These are phyloP conservation scores for Epinephelus awoara DNA, from an alignment of 2,797 vertebrate genomes.

Conservation along the genomic window DNA sequence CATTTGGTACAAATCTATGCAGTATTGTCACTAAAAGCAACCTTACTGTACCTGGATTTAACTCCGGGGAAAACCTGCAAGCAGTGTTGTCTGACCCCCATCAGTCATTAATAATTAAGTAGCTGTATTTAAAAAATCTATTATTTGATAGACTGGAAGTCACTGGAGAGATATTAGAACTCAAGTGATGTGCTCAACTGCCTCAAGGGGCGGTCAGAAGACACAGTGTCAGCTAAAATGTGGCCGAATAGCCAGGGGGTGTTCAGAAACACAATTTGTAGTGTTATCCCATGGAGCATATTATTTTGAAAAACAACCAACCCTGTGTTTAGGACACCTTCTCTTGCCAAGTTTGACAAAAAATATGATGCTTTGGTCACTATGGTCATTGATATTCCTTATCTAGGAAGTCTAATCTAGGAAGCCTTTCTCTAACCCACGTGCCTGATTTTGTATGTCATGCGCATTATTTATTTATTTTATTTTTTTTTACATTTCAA, in stretches of 20 bases:
- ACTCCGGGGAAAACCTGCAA: not conserved
- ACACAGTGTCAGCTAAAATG: slow-evolving; percentile 4
- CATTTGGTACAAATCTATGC: not conserved
- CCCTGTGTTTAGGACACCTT: not conserved
- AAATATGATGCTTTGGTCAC: not conserved
- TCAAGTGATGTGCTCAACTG: not conserved
- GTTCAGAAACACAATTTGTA: not conserved
- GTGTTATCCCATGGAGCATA: not conserved
- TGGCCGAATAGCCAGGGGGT: not conserved
- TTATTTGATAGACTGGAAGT: not conserved
- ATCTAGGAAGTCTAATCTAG: no score
- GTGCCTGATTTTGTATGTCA: not conserved
- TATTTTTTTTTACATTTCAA: not conserved
- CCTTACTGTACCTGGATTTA: not conserved
- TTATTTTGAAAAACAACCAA: not conserved
- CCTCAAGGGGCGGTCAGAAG: not conserved
- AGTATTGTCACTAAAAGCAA: not conserved
- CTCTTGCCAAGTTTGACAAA: not conserved
- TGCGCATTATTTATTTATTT: not conserved
- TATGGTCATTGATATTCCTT: not conserved
- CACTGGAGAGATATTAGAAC: slow-evolving; percentile 1
- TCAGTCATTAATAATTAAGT: slow-evolving; percentile 1
- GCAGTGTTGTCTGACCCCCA: not conserved
- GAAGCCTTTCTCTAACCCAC: not conserved
- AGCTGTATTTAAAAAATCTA: not conserved